A percentile compares a stretch with the other conserved stretches of the same genome.
Conservation (phyloP, 2,797 vertebrate species). For the Centropyge bicolor region DNA sequence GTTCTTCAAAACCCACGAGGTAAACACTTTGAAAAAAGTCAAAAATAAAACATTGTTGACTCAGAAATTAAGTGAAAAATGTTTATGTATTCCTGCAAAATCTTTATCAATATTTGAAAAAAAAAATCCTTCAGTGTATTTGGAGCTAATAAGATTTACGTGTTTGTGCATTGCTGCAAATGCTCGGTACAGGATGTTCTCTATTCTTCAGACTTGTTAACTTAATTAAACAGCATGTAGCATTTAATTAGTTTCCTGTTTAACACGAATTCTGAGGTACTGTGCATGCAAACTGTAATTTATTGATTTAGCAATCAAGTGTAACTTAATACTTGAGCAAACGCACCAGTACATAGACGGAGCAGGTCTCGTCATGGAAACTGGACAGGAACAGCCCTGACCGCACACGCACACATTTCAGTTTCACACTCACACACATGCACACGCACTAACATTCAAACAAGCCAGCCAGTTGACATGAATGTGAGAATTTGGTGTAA, state of each 20-base stretch:
- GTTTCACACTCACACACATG: constrained; percentile 17
- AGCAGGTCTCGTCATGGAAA: constrained; percentile 34
- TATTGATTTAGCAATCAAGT: neutral
- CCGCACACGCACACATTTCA: constrained; percentile 19
- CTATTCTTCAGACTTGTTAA: neutral
- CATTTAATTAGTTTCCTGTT: neutral
- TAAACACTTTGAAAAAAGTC: constrained; percentile 74
- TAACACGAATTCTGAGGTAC: neutral
- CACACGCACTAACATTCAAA: neutral
- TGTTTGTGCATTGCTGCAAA: neutral
- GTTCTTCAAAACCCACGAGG: constrained; percentile 97
- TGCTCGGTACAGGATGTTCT: too few species aligned
- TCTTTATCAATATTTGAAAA: neutral
- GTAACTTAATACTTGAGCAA: neutral
- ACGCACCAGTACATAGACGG: neutral
- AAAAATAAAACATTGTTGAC: neutral
- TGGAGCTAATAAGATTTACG: neutral
- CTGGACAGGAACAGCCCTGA: constrained; percentile 15
- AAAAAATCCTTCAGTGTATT: neutral
- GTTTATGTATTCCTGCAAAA: neutral
- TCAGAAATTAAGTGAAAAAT: neutral
- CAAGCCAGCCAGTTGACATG: neutral
- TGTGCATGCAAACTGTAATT: neutral
- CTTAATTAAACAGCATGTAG: neutral
- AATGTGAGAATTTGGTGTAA: constrained; percentile 8